A percentile compares a stretch with the other conserved stretches of the same genome.
These are phyloP conservation scores for Eriocheir sinensis DNA, from an alignment of 1,140 invertebrate genomes.

Conservation along the genomic window DNA sequence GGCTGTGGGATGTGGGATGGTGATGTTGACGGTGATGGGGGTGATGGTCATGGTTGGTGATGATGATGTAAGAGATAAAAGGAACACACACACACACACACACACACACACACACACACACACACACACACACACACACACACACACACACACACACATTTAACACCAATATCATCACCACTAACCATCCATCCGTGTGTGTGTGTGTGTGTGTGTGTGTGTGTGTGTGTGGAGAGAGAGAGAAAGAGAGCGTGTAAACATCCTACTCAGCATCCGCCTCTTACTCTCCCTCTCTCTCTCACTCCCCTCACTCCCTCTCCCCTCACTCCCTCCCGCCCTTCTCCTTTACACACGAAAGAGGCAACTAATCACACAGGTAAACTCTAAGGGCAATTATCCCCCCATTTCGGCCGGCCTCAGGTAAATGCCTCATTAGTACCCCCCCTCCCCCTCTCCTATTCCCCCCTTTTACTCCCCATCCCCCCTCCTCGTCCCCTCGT, in stretches of 20 bases:
- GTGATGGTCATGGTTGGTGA: neutral
- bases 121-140: slow-evolving; percentile 11
- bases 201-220: slow-evolving; percentile 54
- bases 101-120: slow-evolving; percentile 18
- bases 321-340: neutral
- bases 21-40: no score
- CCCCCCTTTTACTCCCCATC: no score
- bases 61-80: neutral
- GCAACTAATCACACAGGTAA: slow-evolving; percentile 52
- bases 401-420: slow-evolving; percentile 58
- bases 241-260: slow-evolving; percentile 41
- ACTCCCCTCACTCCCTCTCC: neutral
- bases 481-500: neutral
- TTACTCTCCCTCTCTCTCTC: neutral
- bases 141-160: neutral
- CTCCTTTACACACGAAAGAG: slow-evolving; percentile 18
- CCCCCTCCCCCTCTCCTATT: neutral
- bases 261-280: neutral
- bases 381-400: slow-evolving; percentile 54
- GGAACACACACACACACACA: slow-evolving; percentile 8
- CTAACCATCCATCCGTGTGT: neutral
- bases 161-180: neutral
- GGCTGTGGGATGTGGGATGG: no score
- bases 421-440: slow-evolving; percentile 51
- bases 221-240: slow-evolving; percentile 61